These are phyloP conservation scores for Gorsachius goisagi DNA, from an alignment of 2,113 vertebrate species.

Conservation along the genomic window DNA sequence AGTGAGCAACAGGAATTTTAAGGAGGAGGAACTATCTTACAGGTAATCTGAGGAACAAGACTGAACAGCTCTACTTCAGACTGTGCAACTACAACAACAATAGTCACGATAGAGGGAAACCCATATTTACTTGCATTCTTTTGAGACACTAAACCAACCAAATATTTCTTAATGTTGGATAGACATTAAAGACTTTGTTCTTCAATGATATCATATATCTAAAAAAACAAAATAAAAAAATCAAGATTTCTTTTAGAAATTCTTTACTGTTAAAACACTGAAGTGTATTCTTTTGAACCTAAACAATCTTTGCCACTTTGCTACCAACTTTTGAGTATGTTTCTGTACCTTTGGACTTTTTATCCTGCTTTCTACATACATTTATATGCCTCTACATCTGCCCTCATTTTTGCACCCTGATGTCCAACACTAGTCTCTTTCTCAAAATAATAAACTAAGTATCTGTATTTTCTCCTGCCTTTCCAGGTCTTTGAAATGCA, in stretches of 20 bases:
- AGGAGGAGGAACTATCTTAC: not conserved
- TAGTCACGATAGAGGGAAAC: not conserved
- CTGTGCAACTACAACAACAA: not conserved
- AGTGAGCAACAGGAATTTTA: not conserved
- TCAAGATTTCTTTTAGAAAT: not conserved
- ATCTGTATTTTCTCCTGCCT: not conserved
- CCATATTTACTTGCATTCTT: not conserved
- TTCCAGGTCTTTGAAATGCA: not conserved
- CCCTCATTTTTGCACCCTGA: not conserved
- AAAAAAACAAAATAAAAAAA: not conserved
- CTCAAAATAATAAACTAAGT: not conserved
- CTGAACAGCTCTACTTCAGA: not conserved
- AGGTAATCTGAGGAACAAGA: not conserved
- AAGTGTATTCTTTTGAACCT: not conserved
- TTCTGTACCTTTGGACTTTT: not conserved
- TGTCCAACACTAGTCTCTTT: rapidly evolving
- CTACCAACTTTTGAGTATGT: not conserved
- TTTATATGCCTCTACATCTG: not conserved
- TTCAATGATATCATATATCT: not conserved
- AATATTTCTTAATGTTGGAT: not conserved
- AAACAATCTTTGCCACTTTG: not conserved
- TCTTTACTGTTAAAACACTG: not conserved
- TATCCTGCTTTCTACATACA: not conserved
- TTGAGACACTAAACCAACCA: not conserved
- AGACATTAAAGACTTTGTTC: not conserved